A percentile compares a stretch with the other conserved stretches of the same genome.
Evolutionary conservation across 2,888 invertebrate species (phyloP).

Genomic region (Malachius bipustulatus): DNA sequence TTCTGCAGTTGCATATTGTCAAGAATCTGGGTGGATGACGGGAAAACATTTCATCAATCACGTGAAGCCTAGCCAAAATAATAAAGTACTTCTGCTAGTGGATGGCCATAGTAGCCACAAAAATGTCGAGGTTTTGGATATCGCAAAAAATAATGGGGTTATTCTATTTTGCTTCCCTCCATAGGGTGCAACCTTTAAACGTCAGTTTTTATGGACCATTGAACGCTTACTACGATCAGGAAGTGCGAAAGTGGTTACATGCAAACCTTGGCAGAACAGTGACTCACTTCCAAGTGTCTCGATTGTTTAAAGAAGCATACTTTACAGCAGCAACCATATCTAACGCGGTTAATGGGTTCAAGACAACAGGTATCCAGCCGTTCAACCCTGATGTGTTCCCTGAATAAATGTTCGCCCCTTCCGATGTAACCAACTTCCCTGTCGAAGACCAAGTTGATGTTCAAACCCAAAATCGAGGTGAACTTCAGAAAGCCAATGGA

Average conservation of each 20-base stretch:
- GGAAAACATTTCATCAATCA: slow-evolving; percentile 23
- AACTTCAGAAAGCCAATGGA: too few species aligned
- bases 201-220: slow-evolving; percentile 28
- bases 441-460: too few species aligned
- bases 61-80: slow-evolving; percentile 21
- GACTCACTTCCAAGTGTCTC: slow-evolving; percentile 23
- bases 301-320: slow-evolving; percentile 24
- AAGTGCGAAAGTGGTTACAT: slow-evolving; percentile 22
- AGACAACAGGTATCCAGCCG: slow-evolving; percentile 19
- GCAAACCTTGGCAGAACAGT: slow-evolving; percentile 24
- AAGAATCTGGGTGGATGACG: slow-evolving; percentile 27
- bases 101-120: slow-evolving; percentile 27
- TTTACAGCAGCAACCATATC: slow-evolving; percentile 20
- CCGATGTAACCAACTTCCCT: slow-evolving; percentile 23
- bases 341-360: slow-evolving; percentile 22
- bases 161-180: slow-evolving; percentile 28
- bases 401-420: slow-evolving; percentile 22
- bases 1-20: slow-evolving; percentile 23
- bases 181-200: slow-evolving; percentile 26
- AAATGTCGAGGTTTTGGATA: slow-evolving; percentile 23
- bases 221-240: slow-evolving; percentile 25
- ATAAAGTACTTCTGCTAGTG: slow-evolving; percentile 25
- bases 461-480: too few species aligned
- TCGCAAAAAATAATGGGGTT: slow-evolving; percentile 25
- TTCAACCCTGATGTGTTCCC: slow-evolving; percentile 19